Evolutionary conservation across 2,113 vertebrate species (phyloP), one percentile per base, ranked within the genome.

Genomic region (Meleagris gallopavo): DNA sequence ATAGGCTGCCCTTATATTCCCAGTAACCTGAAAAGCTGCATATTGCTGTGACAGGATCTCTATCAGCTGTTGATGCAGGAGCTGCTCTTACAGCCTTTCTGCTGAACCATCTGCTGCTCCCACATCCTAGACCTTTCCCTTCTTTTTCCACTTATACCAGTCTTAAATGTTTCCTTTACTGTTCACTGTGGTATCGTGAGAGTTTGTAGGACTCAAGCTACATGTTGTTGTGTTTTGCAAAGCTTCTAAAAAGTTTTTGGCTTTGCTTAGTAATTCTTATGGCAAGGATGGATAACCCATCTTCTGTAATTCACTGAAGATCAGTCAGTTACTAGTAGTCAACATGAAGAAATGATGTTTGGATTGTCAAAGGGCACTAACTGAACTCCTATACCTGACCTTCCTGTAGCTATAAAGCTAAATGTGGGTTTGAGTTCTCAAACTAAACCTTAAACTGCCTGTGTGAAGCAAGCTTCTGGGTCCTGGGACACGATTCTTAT

Each of bases 231-330:
- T 88, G 43, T 80, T 90, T 79, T 76, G 67, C 58, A 86, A 69
- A 92, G 67, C 78, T 79, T 65, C 78, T 91, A 85, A 94, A 1
- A 10, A 95, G 89, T 87, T 87, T 45, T 84, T 77, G 72, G 58
- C 67, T 85, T 79, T 87, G 75, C 67, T 95, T 80, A 92, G 66
- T 93, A 89, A 92, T 91, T 87, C 84, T 76, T 58, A 1, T 76
- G 62, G 62, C 43, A 45, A 78, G 78, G 66, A 84, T 45, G 41
- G 86, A 84, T 87, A 89, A 90, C 2, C 1, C 85, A 87, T 83
- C 78, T 93, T 86, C 89, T 95, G 48, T 89, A 88, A 87, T 60
- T 94, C 91, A 70, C 81, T 79, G 8, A 77, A 76, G 71, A 90
- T 57, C 66, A 70, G 36, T 93, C 94, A 89, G 92, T 94, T 94